Evolutionary conservation across 1,140 invertebrate genomes (phyloP), one percentile per base, ranked within the genome.

Genomic region (Oncopodura yosiiana): DNA sequence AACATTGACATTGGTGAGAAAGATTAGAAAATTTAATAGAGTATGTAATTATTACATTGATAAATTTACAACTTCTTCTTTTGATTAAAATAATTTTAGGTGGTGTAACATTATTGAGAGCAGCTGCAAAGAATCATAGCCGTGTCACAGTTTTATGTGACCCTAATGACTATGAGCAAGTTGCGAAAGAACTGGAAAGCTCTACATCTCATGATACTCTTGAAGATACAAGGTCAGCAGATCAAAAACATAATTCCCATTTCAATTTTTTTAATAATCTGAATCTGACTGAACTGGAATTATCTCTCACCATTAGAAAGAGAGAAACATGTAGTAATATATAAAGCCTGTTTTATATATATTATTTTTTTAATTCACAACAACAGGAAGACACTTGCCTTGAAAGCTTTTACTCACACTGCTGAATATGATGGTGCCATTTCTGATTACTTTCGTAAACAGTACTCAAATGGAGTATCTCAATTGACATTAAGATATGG

Each of bases 81-180:
- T n/a, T n/a, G n/a, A n/a, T n/a, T n/a, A n/a, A n/a, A n/a, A n/a
- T n/a, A n/a, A n/a, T 59, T 66, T 14, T 56, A 78, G 91, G 92
- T 52, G 94, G 94, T 37, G 94, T 98, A 0, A 95, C 94, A 1
- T 69, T 98, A 5, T 72, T 99, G 0, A 72, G 94, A 67, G 94
- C 94, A 8, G 94, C 93, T 16, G 94, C 94, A 14, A 99, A 98
- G 74, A 99, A 98, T 74, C 91, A 96, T 70, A 77, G 81, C n/a
- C 78, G 94, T 65, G 94, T 99, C 1, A 93, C 92, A 0, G 84
- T 98, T 41, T 70, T 98, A 39, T 94, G 90, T 74, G 94, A 98
- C 73, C 90, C 93, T 0, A 69, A 63, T 19, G 94, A 99, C 77
- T 99, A 98, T 69, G 73, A 77, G 3, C 78, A 74, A 49, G 78